Evolutionary conservation across 2,113 vertebrate genomes (phyloP).

Genomic region (Arvicanthis niloticus): DNA sequence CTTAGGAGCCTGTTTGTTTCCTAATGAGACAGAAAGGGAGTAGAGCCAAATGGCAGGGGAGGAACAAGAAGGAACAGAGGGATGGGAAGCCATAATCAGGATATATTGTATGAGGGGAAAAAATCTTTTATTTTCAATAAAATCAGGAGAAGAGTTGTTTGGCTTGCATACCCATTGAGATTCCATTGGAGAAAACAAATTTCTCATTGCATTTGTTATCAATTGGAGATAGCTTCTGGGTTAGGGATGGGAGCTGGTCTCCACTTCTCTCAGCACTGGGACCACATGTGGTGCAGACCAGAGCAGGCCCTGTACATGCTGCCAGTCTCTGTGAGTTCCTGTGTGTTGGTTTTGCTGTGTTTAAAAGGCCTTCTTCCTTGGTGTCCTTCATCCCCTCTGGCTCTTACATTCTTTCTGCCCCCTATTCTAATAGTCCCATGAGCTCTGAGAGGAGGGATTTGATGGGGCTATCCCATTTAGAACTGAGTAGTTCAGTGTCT

Average conservation of each 20-base stretch:
- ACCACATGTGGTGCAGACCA: background rate
- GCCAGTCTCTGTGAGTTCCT: background rate
- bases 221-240: background rate
- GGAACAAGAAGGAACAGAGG: background rate
- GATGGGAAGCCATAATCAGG: background rate
- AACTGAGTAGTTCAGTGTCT: background rate
- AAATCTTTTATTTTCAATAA: background rate
- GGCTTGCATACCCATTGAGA: background rate
- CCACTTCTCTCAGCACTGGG: too few species aligned
- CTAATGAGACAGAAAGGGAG: background rate
- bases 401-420: background rate
- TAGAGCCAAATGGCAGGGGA: background rate
- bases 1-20: background rate
- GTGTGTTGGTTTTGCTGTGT: background rate
- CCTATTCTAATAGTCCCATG: background rate
- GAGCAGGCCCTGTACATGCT: background rate
- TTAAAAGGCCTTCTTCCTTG: background rate
- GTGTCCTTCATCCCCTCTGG: background rate
- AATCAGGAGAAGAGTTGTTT: background rate
- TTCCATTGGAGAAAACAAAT: background rate
- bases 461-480: background rate
- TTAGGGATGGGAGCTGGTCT: background rate
- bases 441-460: background rate
- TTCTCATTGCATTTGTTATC: background rate
- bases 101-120: background rate